A percentile compares a stretch with the other conserved stretches of the same genome.
phyloP scores from a whole-genome alignment of 2,113 vertebrate species.

The Antennarius striatus region DNA sequence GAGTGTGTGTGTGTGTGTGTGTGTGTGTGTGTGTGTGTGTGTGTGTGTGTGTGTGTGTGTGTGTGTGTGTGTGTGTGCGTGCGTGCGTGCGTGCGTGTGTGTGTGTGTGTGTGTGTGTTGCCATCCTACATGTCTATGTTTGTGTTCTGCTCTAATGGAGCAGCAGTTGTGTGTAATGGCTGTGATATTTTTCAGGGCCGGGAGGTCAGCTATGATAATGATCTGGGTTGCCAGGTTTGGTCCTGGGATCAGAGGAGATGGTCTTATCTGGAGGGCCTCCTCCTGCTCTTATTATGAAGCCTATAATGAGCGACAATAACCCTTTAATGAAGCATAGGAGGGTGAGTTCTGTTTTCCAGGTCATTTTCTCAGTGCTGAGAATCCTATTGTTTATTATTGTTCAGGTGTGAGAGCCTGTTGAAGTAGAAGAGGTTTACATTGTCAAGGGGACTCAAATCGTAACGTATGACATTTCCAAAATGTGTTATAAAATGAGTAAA shows the following conservation, averaged over 20 bases:
- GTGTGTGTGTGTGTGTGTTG: conserved; percentile 27
- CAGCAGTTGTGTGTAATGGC: conserved; percentile 64
- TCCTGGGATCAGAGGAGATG: conserved; percentile 54
- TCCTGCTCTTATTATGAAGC: conserved; percentile 63
- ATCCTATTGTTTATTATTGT: conserved; percentile 31
- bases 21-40: no score
- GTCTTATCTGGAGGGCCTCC: conserved; percentile 55
- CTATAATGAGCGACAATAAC: conserved; percentile 72
- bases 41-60: conserved; percentile 5
- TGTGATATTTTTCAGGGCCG: conserved; percentile 59
- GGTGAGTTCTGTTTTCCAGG: conserved; percentile 36
- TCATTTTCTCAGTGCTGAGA: conserved; percentile 50
- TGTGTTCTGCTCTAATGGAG: conserved; percentile 54
- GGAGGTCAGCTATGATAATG: conserved; percentile 64
- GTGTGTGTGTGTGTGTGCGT: conserved; percentile 4
- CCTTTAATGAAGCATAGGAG: conserved; percentile 46
- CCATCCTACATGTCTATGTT: conserved; percentile 29
- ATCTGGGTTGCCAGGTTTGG: conserved; percentile 68
- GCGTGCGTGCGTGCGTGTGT: conserved; percentile 1
- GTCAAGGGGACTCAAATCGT: not conserved
- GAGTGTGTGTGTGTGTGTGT: not conserved
- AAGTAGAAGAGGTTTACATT: not conserved
- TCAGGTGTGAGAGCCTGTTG: not conserved
- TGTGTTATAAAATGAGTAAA: not conserved
- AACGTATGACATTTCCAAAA: not conserved